Evolutionary conservation across 2,888 invertebrate species (phyloP).

Genomic region (Cryptocephalus primarius): DNA sequence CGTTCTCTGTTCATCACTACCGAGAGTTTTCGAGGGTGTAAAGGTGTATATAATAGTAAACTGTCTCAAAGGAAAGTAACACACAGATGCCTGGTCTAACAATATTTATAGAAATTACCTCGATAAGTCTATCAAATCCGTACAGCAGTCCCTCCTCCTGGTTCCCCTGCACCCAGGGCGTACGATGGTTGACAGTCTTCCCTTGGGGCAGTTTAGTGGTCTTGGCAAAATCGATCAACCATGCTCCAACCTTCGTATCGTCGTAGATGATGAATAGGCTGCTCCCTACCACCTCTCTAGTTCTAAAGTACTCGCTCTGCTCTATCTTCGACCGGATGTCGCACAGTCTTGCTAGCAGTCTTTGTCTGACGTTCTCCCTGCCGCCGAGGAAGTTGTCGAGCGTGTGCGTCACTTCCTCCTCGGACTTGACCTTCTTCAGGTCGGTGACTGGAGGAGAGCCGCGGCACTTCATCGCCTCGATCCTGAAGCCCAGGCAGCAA

Average conservation of each 20-base stretch:
- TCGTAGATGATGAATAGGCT: slow-evolving; percentile 92
- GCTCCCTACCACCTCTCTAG: slow-evolving; percentile 88
- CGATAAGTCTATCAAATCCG: slow-evolving; percentile 84
- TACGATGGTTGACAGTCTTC: slow-evolving; percentile 62
- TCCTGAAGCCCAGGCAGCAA: slow-evolving; percentile 85
- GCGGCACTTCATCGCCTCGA: slow-evolving; percentile 87
- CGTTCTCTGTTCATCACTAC: too few relatives aligned
- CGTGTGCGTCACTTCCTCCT: slow-evolving; percentile 60
- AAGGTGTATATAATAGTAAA: too few relatives aligned
- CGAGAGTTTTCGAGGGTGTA: too few relatives aligned
- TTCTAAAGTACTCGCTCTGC: slow-evolving; percentile 71
- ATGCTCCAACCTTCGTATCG: slow-evolving; percentile 75
- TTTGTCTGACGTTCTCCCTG: slow-evolving; percentile 52
- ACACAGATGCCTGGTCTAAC: too few relatives aligned
- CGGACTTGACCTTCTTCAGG: slow-evolving; percentile 75
- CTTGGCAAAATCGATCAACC: slow-evolving; percentile 97
- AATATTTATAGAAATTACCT: too few relatives aligned
- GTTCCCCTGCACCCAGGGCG: slow-evolving; percentile 84
- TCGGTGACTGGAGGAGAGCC: slow-evolving; percentile 77
- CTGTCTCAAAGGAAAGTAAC: too few relatives aligned
- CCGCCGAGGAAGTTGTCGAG: slow-evolving; percentile 64
- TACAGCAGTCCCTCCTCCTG: slow-evolving; percentile 91
- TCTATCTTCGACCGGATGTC: slow-evolving; percentile 72
- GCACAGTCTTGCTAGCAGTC: slow-evolving; percentile 61
- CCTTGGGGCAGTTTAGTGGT: slow-evolving; percentile 66